phyloP scores from a whole-genome alignment of 2,113 vertebrate species.

The Amia ocellicauda region DNA sequence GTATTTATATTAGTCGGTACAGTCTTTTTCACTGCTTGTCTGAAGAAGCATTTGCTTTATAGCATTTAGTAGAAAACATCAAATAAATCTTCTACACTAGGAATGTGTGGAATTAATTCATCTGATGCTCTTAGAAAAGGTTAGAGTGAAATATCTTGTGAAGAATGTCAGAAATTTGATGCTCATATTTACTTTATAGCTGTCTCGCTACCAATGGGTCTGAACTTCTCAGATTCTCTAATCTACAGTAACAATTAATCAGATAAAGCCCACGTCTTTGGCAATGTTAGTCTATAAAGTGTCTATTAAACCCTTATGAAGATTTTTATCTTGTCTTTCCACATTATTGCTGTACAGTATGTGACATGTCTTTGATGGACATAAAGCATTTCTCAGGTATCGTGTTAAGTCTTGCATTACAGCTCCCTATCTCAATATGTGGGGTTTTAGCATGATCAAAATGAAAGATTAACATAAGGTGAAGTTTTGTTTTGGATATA shows the following conservation, averaged over 20 bases:
- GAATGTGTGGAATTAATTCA: constrained; percentile 67
- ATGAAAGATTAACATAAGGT: constrained; percentile 15
- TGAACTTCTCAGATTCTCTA: constrained; percentile 39
- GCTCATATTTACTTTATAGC: constrained; percentile 55
- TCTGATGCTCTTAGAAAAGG: constrained; percentile 45
- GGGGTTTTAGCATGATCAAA: constrained; percentile 29
- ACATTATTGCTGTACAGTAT: constrained; percentile 31
- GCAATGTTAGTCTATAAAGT: constrained; percentile 21
- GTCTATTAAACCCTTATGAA: constrained; percentile 35
- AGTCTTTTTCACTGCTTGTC: constrained; percentile 32
- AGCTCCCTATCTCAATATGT: constrained; percentile 27
- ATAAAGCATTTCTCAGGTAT: constrained; percentile 23
- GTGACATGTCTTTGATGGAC: constrained; percentile 37
- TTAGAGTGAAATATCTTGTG: constrained; percentile 57
- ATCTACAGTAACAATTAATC: constrained; percentile 47
- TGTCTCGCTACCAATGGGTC: constrained; percentile 37
- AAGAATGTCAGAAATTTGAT: constrained; percentile 58
- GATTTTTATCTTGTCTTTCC: constrained; percentile 44
- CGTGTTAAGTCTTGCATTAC: constrained; percentile 29
- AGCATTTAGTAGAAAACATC: constrained; percentile 53
- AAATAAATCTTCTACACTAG: constrained; percentile 53
- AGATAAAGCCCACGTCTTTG: constrained; percentile 46
- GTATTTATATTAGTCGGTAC: too few species aligned
- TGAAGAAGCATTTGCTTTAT: constrained; percentile 24
- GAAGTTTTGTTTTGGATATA: background rate